phyloP scores from a whole-genome alignment of 1,140 invertebrate species.

The Drosophila tropicalis region DNA sequence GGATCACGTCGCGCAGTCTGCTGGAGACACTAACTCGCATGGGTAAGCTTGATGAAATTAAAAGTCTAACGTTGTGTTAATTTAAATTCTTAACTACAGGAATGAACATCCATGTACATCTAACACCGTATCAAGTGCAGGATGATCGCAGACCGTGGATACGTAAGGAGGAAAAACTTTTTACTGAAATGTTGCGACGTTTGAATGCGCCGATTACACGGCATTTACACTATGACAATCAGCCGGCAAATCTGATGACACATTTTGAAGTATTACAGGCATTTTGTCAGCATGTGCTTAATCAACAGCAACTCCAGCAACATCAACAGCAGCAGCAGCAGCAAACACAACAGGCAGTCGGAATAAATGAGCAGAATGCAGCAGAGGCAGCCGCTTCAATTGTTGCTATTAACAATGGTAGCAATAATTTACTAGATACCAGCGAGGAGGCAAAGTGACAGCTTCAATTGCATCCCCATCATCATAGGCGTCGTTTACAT shows the following conservation, averaged over 20 bases:
- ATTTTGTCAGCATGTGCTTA: constrained; percentile 83
- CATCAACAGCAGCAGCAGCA: constrained; percentile 44
- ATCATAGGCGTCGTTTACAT: constrained; percentile 76
- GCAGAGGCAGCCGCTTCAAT: constrained; percentile 11
- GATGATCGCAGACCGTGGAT: constrained; percentile 92
- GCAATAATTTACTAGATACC: constrained; percentile 62
- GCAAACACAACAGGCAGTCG: constrained; percentile 31
- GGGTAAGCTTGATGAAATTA: constrained; percentile 71
- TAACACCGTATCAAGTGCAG: constrained; percentile 92
- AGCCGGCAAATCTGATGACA: constrained; percentile 86
- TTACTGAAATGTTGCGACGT: constrained; percentile 87
- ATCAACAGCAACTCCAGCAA: constrained; percentile 66
- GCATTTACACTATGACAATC: constrained; percentile 87
- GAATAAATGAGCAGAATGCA: constrained; percentile 24
- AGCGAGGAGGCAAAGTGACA: constrained; percentile 81
- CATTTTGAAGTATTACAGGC: constrained; percentile 89
- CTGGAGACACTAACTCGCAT: constrained; percentile 88
- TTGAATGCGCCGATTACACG: constrained; percentile 87
- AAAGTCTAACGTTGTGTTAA: neutral
- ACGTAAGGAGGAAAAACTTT: constrained; percentile 90
- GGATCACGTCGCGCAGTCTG: constrained; percentile 90
- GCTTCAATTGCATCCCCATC: constrained; percentile 75
- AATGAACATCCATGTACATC: constrained; percentile 89
- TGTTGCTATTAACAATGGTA: constrained; percentile 42
- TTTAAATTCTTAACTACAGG: constrained; percentile 39